phyloP scores from a whole-genome alignment of 2,113 vertebrate species.

The Antigone vipio region DNA sequence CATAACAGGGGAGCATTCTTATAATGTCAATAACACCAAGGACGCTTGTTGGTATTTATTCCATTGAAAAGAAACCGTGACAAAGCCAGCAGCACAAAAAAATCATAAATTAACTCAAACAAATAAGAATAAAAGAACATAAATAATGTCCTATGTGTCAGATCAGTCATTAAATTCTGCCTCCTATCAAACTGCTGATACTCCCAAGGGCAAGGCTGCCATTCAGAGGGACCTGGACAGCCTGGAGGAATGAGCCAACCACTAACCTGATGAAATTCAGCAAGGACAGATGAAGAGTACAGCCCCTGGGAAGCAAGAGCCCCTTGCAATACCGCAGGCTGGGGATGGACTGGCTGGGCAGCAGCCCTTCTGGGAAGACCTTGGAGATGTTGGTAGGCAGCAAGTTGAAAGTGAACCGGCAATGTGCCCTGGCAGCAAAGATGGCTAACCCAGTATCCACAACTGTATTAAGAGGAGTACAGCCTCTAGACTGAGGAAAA shows the following conservation, averaged over 20 bases:
- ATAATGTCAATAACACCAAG: neutral
- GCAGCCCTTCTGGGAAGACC: neutral
- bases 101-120: neutral
- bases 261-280: no score
- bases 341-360: neutral
- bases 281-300: neutral
- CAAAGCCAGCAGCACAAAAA: neutral
- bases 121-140: neutral
- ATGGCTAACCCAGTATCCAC: neutral
- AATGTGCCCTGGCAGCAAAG: neutral
- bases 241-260: no score
- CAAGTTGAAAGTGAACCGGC: neutral
- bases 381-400: neutral
- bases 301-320: neutral
- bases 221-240: no score
- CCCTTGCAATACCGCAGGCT: neutral
- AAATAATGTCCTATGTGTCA: neutral
- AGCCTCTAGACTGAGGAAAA: neutral
- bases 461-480: neutral
- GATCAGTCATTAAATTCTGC: neutral
- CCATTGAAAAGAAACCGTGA: neutral
- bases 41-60: neutral
- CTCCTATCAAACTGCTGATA: neutral
- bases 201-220: neutral
- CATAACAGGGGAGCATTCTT: neutral